Evolutionary conservation across 1,140 invertebrate genomes (phyloP).

Genomic region (Dendrolimus kikuchii): DNA sequence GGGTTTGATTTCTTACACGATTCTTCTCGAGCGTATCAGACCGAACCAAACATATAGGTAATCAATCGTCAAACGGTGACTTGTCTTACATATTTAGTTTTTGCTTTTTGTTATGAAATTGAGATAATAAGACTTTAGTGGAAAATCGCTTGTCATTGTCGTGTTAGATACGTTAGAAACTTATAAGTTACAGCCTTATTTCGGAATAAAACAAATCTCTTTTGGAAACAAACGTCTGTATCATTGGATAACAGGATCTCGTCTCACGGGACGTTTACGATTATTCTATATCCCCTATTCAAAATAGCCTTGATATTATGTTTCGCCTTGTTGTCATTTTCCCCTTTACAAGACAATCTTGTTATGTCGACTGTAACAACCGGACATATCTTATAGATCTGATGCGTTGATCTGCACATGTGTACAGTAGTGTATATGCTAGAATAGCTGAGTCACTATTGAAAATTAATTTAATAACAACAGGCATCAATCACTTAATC

Average conservation of each 20-base stretch:
- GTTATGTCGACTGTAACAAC: too few species aligned
- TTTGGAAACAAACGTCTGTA: too few species aligned
- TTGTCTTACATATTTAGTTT: constrained; percentile 36
- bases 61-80: constrained; percentile 38
- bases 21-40: constrained; percentile 51
- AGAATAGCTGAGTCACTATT: too few species aligned
- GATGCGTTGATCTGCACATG: neutral
- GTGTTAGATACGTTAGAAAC: too few species aligned
- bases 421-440: neutral
- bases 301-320: too few species aligned
- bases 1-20: constrained; percentile 49
- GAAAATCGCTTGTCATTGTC: neutral
- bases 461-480: constrained; percentile 1
- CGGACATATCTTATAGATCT: neutral
- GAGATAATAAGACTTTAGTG: constrained; percentile 17
- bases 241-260: too few species aligned
- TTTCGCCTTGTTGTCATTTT: too few species aligned
- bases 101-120: constrained; percentile 36
- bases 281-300: too few species aligned
- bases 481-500: constrained; percentile 16
- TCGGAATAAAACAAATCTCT: too few species aligned
- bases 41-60: constrained; percentile 47
- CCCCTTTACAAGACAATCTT: too few species aligned
- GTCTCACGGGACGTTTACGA: too few species aligned
- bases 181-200: too few species aligned